Evolutionary conservation across 2,888 invertebrate species (phyloP).

Genomic region (Hemaris fuciformis): DNA sequence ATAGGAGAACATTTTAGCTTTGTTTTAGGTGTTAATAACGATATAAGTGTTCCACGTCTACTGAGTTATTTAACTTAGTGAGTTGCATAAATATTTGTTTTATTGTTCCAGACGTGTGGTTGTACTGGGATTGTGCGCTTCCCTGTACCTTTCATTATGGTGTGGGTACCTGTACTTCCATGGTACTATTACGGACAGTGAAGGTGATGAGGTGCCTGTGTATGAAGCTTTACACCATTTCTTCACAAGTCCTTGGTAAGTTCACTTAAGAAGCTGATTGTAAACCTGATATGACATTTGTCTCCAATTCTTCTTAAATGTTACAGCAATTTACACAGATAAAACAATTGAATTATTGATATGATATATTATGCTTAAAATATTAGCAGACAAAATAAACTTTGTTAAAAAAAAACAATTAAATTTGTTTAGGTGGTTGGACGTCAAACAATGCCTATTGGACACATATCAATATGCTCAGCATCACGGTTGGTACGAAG

Average conservation of each 20-base stretch:
- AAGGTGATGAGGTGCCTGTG: constrained; percentile 93
- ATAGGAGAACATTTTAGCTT: too few relatives aligned
- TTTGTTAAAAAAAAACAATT: neutral
- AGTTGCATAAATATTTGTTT: neutral
- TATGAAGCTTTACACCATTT: constrained; percentile 94
- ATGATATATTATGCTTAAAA: neutral
- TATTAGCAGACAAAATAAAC: neutral
- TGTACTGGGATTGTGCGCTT: constrained; percentile 82
- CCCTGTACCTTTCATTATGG: constrained; percentile 88
- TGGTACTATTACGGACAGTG: constrained; percentile 90
- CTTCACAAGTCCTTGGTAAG: constrained; percentile 90
- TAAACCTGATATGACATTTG: too few relatives aligned
- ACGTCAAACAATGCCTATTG: constrained; percentile 86
- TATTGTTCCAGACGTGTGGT: constrained; percentile 75
- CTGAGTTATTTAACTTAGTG: too few relatives aligned
- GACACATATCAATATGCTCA: constrained; percentile 90
- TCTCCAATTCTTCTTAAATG: neutral
- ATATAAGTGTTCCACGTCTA: too few relatives aligned
- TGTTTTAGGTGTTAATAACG: too few relatives aligned
- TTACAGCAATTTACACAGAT: neutral
- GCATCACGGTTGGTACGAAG: constrained; percentile 93
- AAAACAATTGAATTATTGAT: neutral
- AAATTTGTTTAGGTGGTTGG: constrained; percentile 84
- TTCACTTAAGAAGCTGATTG: neutral
- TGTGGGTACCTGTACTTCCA: constrained; percentile 92